These are phyloP conservation scores for Carcina quercana DNA, from an alignment of 2,888 invertebrate species.

Conservation along the genomic window DNA sequence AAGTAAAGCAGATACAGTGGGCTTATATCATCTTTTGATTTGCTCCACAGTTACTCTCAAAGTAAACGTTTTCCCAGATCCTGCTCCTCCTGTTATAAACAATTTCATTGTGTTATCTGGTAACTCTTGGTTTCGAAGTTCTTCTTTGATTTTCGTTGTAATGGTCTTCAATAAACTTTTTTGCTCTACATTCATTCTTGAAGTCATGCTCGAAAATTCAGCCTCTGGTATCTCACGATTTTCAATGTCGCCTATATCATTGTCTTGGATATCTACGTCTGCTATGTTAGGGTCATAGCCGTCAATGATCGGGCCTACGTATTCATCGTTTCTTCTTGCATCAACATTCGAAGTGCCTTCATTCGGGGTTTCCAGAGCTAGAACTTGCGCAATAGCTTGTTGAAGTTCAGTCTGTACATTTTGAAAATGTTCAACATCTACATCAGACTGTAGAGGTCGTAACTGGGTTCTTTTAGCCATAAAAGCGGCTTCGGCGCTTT, in stretches of 20 bases:
- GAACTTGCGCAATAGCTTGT: conserved; percentile 7
- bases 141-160: too few relatives aligned
- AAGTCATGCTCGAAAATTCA: too few relatives aligned
- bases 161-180: too few relatives aligned
- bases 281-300: too few relatives aligned
- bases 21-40: conserved; percentile 19
- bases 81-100: conserved; percentile 28
- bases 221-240: too few relatives aligned
- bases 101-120: too few relatives aligned
- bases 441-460: conserved; percentile 4
- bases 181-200: too few relatives aligned
- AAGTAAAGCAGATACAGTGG: conserved; percentile 14
- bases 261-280: too few relatives aligned
- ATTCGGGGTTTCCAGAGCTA: not conserved
- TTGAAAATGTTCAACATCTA: conserved; percentile 4
- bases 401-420: conserved; percentile 4
- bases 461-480: conserved; percentile 2
- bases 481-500: conserved; percentile 3
- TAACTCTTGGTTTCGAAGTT: too few relatives aligned
- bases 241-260: too few relatives aligned
- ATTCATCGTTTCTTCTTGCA: not conserved
- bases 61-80: conserved; percentile 21
- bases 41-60: conserved; percentile 26
- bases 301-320: too few relatives aligned
- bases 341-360: not conserved